These are phyloP conservation scores for Habropoda laboriosa DNA, from an alignment of 1,140 invertebrate species.

Conservation along the genomic window DNA sequence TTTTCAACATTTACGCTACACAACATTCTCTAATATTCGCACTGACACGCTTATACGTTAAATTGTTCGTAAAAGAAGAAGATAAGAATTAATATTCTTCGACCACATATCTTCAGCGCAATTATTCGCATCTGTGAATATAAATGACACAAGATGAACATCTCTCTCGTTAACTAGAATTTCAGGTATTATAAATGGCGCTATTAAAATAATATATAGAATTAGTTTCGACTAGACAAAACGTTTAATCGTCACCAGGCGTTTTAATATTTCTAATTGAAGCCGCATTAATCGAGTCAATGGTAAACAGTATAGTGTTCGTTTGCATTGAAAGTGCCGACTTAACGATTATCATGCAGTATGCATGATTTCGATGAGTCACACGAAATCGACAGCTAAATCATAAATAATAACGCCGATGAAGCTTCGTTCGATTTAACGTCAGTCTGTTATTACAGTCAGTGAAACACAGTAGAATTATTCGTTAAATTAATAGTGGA, in stretches of 20 bases:
- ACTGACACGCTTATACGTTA: no score
- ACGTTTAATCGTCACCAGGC: not conserved
- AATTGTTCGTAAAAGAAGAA: no score
- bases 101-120: no score
- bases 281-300: conserved; percentile 7
- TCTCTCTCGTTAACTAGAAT: no score
- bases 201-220: no score
- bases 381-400: conserved; percentile 1
- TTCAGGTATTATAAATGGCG: no score
- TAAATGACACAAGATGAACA: no score
- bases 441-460: not conserved
- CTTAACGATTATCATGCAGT: conserved; percentile 8
- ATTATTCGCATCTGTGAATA: no score
- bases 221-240: no score
- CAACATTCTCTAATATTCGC: no score
- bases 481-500: not conserved
- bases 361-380: conserved; percentile 40
- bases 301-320: not conserved
- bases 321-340: conserved; percentile 24
- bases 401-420: not conserved
- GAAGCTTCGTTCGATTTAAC: not conserved
- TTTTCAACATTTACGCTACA: no score
- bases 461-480: not conserved
- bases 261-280: conserved; percentile 13
- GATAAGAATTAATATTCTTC: no score